Conservation (phyloP, 2,797 vertebrate species). For the Chaunax sp. region DNA sequence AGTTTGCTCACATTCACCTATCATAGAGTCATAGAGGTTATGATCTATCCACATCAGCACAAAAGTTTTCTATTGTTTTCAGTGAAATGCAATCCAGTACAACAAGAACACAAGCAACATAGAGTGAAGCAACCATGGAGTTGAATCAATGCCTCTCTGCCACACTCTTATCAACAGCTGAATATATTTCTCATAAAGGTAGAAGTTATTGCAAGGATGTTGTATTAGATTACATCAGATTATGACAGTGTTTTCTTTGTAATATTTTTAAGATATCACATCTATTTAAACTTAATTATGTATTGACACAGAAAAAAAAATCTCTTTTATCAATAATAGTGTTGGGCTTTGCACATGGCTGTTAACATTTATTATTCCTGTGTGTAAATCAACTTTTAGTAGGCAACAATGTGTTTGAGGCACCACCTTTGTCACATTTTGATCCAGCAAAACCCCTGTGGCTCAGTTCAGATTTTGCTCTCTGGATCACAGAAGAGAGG, state of each 20-base stretch:
- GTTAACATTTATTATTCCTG: not conserved
- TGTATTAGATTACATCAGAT: constrained; percentile 27
- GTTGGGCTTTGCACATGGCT: not conserved
- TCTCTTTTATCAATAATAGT: not conserved
- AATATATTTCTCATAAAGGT: constrained; percentile 7
- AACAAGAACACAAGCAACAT: constrained; percentile 16
- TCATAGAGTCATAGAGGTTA: too few species aligned
- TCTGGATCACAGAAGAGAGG: constrained; percentile 11
- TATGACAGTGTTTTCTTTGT: constrained; percentile 3
- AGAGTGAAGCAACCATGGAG: not conserved
- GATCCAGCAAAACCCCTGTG: not conserved
- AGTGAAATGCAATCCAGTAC: constrained; percentile 25
- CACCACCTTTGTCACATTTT: not conserved
- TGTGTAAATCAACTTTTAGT: not conserved
- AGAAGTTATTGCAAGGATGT: constrained; percentile 3
- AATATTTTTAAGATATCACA: constrained; percentile 8
- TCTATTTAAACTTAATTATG: not conserved
- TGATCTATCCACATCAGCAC: too few species aligned
- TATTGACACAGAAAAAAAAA: not conserved
- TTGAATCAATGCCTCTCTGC: constrained; percentile 4
- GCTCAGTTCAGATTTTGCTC: not conserved
- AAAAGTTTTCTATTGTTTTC: not conserved
- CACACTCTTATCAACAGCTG: constrained; percentile 4
- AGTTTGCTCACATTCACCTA: too few species aligned
- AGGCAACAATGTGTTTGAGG: not conserved